A percentile compares a stretch with the other conserved stretches of the same genome.
phyloP scores from a whole-genome alignment of 1,140 invertebrate genomes.

The Bombus breviceps region DNA sequence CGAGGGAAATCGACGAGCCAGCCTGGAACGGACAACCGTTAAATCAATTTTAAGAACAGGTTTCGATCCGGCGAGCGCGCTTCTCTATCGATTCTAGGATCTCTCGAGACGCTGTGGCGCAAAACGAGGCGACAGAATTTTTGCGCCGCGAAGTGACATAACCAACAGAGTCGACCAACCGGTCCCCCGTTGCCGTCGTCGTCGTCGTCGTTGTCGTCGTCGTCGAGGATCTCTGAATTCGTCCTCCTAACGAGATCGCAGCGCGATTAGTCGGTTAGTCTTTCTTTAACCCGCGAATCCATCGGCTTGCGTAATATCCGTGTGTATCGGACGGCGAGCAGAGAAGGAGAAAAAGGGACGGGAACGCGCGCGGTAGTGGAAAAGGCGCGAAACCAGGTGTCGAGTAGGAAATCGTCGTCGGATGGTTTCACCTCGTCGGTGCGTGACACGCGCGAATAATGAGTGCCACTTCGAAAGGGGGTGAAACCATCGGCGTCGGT shows the following conservation, averaged over 20 bases:
- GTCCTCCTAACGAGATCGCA: conserved; percentile 1
- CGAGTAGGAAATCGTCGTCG: conserved; percentile 76
- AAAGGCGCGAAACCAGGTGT: conserved; percentile 74
- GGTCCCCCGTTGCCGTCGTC: not conserved
- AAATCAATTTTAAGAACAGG: conserved; percentile 40
- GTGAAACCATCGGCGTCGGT: conserved; percentile 45
- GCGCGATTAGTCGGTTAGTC: conserved; percentile 5
- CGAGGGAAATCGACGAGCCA: not conserved
- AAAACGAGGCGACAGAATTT: conserved; percentile 13
- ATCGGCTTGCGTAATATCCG: not conserved
- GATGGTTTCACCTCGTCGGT: conserved; percentile 76
- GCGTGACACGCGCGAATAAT: conserved; percentile 80
- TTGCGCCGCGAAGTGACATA: not conserved
- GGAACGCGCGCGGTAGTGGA: conserved; percentile 21
- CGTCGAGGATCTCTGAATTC: not conserved
- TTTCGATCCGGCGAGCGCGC: conserved; percentile 18
- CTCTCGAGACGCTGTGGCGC: not conserved
- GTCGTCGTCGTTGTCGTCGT: not conserved
- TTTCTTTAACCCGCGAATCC: too few species aligned
- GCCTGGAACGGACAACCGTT: conserved; percentile 23
- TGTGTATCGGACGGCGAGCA: not conserved
- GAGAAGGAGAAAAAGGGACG: not conserved
- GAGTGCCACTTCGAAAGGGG: conserved; percentile 68
- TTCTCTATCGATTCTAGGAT: conserved; percentile 32
- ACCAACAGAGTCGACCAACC: conserved; percentile 2